Conservation (phyloP, 2,888 invertebrate genomes). For the Fragum whitleyi region DNA sequence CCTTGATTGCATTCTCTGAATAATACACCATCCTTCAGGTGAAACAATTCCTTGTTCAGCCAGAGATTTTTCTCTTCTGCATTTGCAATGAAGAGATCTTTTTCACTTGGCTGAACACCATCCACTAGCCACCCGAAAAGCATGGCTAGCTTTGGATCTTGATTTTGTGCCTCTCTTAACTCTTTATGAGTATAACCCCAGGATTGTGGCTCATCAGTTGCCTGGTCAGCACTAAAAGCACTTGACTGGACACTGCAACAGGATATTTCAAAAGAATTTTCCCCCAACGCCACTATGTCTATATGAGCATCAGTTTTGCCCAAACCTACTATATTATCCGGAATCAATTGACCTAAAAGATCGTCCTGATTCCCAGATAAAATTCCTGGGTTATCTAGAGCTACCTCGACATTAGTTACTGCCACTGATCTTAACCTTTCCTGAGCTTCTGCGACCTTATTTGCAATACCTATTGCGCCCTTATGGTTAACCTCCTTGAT, state of each 20-base stretch:
- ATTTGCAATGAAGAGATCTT: conserved; percentile 2
- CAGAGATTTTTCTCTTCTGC: conserved; percentile 18
- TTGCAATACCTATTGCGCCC: too few relatives aligned
- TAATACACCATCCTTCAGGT: background rate
- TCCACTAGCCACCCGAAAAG: background rate
- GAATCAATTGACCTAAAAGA: background rate
- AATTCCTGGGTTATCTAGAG: background rate
- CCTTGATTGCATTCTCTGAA: background rate
- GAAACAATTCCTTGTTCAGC: conserved; percentile 26
- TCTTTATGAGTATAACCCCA: conserved; percentile 2
- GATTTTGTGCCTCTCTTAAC: background rate
- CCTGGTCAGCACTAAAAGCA: background rate
- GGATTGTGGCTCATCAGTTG: background rate
- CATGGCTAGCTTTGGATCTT: conserved; percentile 8
- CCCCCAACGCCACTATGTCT: background rate
- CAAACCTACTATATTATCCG: background rate
- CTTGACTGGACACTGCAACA: background rate
- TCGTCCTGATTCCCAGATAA: background rate
- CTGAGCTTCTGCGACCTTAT: background rate
- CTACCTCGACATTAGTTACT: background rate
- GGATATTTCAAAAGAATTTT: background rate
- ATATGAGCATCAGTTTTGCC: background rate
- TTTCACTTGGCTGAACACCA: background rate
- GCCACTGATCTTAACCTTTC: background rate
- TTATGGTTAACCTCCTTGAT: background rate